Conservation (phyloP, 2,113 vertebrate genomes). For the Tympanuchus pallidicinctus region DNA sequence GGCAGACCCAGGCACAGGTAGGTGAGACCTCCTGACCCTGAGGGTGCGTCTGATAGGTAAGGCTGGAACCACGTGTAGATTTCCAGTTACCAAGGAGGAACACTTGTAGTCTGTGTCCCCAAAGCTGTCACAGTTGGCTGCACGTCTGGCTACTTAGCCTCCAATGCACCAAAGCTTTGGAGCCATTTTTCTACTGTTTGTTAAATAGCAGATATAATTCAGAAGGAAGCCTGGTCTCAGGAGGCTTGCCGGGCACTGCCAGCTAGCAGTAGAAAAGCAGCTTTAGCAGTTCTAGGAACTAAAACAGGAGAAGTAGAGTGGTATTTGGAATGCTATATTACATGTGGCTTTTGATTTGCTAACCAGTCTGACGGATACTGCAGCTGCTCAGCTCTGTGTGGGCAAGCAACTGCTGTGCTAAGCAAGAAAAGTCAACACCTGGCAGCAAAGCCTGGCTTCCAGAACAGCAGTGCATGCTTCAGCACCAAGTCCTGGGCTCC, state of each 20-base stretch:
- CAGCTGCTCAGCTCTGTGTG: neutral
- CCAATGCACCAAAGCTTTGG: too few species aligned
- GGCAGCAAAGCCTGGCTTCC: neutral
- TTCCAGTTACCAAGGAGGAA: neutral
- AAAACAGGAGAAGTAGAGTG: neutral
- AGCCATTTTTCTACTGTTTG: neutral
- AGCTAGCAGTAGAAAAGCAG: neutral
- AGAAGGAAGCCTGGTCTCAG: neutral
- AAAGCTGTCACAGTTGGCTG: neutral
- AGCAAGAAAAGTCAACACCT: neutral
- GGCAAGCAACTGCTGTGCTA: neutral
- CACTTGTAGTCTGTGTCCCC: too few species aligned
- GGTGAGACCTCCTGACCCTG: neutral
- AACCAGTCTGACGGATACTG: neutral
- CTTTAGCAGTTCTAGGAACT: neutral
- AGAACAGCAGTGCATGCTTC: neutral
- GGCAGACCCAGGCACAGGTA: neutral
- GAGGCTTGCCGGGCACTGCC: neutral
- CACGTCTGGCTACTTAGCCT: neutral
- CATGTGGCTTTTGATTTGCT: neutral
- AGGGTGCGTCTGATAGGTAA: neutral
- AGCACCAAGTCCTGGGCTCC: neutral
- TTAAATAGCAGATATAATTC: neutral
- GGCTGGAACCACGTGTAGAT: neutral
- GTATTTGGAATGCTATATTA: neutral